Conservation (phyloP, 2,888 invertebrate genomes). For the Lasiommata megera region DNA sequence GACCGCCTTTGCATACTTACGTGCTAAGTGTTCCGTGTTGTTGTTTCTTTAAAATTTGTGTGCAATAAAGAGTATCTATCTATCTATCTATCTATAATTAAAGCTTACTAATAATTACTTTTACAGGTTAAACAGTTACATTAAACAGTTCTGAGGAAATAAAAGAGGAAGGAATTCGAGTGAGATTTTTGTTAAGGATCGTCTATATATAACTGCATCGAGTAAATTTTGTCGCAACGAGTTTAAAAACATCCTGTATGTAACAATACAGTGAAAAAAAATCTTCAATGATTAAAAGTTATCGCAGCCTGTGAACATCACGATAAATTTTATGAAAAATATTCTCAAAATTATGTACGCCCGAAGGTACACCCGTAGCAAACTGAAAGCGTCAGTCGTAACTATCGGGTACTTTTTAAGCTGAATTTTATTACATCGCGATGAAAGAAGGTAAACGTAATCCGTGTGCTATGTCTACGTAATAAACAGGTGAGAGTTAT, state of each 20-base stretch:
- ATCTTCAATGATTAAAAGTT: conserved; percentile 4
- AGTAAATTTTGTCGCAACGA: too few species aligned
- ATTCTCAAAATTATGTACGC: conserved; percentile 2
- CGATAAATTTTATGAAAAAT: not conserved
- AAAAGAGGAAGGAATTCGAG: not conserved
- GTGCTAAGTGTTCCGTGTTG: too few species aligned
- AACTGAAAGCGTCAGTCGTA: conserved; percentile 32
- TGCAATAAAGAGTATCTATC: too few species aligned
- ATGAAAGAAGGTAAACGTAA: conserved; percentile 77
- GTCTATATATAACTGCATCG: too few species aligned
- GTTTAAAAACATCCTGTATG: not conserved
- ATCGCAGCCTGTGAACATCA: not conserved
- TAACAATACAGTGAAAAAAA: not conserved
- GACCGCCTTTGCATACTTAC: too few species aligned
- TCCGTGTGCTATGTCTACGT: conserved; percentile 48
- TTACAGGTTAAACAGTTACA: too few species aligned
- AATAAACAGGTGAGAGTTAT: conserved; percentile 48
- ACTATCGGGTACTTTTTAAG: conserved; percentile 62
- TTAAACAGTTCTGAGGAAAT: not conserved
- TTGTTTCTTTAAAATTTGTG: too few species aligned
- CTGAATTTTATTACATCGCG: conserved; percentile 79
- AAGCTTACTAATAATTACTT: too few species aligned
- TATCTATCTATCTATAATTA: too few species aligned
- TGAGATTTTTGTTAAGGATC: not conserved
- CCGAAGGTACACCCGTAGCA: conserved; percentile 5